Evolutionary conservation across 2,888 invertebrate genomes (phyloP), one percentile per base, ranked within the genome.

Genomic region (Diaphora mendica): DNA sequence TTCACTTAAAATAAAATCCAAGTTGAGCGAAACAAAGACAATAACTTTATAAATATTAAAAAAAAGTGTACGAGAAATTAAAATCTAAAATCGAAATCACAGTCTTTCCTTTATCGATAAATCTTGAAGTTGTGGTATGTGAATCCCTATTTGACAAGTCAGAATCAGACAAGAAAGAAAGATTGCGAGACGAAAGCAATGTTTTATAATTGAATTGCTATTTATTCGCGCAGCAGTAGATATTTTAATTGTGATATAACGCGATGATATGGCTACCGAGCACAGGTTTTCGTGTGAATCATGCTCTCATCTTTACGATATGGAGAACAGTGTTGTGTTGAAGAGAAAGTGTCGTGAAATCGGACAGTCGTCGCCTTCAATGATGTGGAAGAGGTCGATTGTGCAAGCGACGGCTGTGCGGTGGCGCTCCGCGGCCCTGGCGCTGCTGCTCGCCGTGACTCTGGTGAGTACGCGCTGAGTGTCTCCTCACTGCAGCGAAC

Each of bases 371-470:
- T 94, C 88, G 92, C 94, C 94, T 94, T 93, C 94, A 93, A 92
- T 95, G 94, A 95, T 94, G 95, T 95, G 95, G 95, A 95, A 93
- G 94, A 94, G 93, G 94, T 92, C 93, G 93, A 93, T 95, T 95
- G 95, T 94, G 95, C 95, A 95, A 95, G 93, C 89, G 88, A 86
- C 82, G 85, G 86, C 88, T 85, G 87, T 83, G 78, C 80, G 87
- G 83, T 86, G 86, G 82, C 88, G 89, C 85, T 76, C 86, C 73
- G 82, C 85, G 87, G 86, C 89, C 86, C 88, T 90, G 87, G 87
- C 88, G 76, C 87, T 93, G 82, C 87, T 87, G 78, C 85, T 93
- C 70, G 83, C 83, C 74, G 78, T 91, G 72, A 84, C 91, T 76
- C 83, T 88, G 84, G 94, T 94, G 81, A 93, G 94, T 92, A 71